Conservation (phyloP, 2,113 vertebrate species). For the Phrynosoma blainvillii region DNA sequence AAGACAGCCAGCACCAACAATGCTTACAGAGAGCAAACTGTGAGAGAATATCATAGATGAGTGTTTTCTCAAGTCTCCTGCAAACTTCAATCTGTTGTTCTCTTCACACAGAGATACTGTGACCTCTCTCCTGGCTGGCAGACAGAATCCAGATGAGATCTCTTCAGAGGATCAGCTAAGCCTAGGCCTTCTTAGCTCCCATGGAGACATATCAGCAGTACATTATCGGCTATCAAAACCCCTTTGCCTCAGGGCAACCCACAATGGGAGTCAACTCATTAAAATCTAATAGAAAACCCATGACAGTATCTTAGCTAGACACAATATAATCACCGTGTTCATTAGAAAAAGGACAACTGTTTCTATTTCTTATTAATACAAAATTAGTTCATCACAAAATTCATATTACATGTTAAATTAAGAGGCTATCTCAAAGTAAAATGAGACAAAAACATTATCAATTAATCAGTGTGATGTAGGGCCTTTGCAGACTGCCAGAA, state of each 20-base stretch:
- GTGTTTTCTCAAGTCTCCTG: neutral
- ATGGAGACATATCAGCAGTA: neutral
- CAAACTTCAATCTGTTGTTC: neutral
- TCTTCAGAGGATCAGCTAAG: neutral
- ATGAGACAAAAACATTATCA: neutral
- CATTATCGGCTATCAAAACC: neutral
- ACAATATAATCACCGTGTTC: neutral
- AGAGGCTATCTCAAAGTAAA: neutral
- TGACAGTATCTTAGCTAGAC: constrained; percentile 1
- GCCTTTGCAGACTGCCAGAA: no score
- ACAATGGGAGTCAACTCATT: neutral
- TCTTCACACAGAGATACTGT: neutral
- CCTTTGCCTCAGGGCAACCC: neutral
- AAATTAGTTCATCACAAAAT: neutral
- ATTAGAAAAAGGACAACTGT: neutral
- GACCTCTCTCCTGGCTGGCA: neutral
- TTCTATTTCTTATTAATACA: neutral
- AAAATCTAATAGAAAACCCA: neutral
- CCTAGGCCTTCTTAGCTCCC: neutral
- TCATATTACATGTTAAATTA: neutral
- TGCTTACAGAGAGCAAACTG: neutral
- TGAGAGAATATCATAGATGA: no score
- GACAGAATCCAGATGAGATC: neutral
- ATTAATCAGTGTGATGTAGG: no score
- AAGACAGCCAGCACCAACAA: neutral